These are phyloP conservation scores for Chironomus riparius DNA, from an alignment of 2,888 invertebrate genomes.

Conservation along the genomic window DNA sequence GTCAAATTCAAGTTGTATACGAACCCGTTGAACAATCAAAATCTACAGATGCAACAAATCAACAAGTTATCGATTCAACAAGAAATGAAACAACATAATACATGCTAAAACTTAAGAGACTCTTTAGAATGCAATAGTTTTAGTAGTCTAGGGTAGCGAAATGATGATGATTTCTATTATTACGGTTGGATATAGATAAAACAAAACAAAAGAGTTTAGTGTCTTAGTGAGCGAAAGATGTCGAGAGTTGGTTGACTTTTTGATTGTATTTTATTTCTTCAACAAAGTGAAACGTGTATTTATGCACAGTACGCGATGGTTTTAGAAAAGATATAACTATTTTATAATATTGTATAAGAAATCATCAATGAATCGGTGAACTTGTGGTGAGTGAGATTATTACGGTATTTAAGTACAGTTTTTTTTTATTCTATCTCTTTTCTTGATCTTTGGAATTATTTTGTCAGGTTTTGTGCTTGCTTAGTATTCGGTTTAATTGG, in stretches of 20 bases:
- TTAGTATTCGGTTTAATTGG: too few species aligned
- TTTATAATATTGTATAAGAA: neutral
- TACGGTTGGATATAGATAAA: neutral
- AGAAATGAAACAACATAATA: constrained; percentile 22
- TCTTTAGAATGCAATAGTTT: constrained; percentile 17
- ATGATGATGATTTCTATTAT: neutral
- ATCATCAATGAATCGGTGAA: neutral
- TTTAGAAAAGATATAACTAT: neutral
- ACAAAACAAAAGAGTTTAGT: neutral
- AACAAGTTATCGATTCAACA: neutral
- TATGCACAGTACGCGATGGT: too few species aligned
- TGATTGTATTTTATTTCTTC: neutral
- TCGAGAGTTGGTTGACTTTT: neutral
- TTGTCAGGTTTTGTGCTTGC: too few species aligned
- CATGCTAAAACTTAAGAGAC: constrained; percentile 21
- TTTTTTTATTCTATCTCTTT: too few species aligned
- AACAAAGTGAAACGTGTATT: neutral
- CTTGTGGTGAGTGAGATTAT: neutral
- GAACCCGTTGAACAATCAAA: constrained; percentile 13
- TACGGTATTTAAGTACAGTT: too few species aligned
- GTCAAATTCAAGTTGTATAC: constrained; percentile 21
- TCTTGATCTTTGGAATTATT: too few species aligned
- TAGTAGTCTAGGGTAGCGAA: neutral
- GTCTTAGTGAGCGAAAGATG: neutral
- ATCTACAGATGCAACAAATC: neutral